Percentiles rank a stretch among this genome's conserved stretches.
Conservation (phyloP, 2,113 vertebrate genomes). For the Sebastes fasciatus region DNA sequence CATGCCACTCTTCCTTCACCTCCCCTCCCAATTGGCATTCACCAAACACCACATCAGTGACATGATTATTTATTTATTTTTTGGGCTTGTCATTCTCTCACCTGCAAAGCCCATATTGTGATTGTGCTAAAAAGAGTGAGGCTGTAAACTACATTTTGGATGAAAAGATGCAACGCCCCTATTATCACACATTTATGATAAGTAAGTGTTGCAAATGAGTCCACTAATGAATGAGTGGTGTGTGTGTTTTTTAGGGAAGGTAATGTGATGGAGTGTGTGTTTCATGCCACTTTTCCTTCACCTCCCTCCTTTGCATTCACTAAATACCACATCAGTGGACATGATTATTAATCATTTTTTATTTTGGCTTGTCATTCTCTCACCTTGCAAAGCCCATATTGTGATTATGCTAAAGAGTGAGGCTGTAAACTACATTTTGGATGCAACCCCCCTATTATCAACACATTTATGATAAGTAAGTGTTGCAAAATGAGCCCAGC, state of each 20-base stretch:
- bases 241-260: conserved; percentile 3
- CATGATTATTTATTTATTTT: neutral
- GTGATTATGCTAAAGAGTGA: neutral
- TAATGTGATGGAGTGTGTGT: conserved; percentile 67
- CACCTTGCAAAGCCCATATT: neutral
- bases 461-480: neutral
- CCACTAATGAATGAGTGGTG: neutral
- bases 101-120: neutral
- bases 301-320: neutral
- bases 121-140: neutral
- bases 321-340: conserved; percentile 17
- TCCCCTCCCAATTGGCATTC: neutral
- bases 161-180: neutral
- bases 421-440: no score
- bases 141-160: no score
- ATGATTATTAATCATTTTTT: neutral
- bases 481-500: neutral
- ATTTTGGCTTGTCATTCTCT: neutral
- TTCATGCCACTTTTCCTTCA: neutral
- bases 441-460: neutral
- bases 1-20: neutral
- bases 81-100: neutral
- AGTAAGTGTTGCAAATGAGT: neutral
- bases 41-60: conserved; percentile 4
- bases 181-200: neutral